These are phyloP conservation scores for Thunnus maccoyii DNA, from an alignment of 2,113 vertebrate genomes.

Conservation along the genomic window DNA sequence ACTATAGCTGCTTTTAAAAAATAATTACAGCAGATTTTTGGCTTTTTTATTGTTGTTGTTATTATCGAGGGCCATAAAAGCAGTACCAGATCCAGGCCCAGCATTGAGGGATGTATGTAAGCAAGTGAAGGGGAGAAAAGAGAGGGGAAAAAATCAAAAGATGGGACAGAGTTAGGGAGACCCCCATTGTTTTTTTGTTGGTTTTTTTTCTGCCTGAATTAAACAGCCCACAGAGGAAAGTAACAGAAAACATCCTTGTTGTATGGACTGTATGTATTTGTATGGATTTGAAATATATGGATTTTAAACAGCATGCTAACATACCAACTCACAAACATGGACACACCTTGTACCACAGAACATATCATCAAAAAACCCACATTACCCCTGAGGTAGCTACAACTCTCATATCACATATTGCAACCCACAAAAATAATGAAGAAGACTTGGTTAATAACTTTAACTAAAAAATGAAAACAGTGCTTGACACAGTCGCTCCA, in stretches of 20 bases:
- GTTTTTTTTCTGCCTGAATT: slow-evolving; percentile 17
- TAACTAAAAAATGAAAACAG: too few species aligned
- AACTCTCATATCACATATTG: too few species aligned
- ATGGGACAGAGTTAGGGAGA: slow-evolving; percentile 1
- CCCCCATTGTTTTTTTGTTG: slow-evolving; percentile 6
- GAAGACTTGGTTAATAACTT: too few species aligned
- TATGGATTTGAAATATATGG: too few species aligned
- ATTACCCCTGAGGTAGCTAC: too few species aligned
- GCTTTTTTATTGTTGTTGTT: slow-evolving; percentile 67
- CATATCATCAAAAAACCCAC: too few species aligned
- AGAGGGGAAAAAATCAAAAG: slow-evolving; percentile 16
- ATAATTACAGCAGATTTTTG: slow-evolving; percentile 66
- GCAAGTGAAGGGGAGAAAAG: slow-evolving; percentile 19
- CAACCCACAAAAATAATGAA: too few species aligned
- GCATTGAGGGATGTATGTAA: slow-evolving; percentile 23
- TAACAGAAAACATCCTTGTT: neutral
- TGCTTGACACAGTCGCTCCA: too few species aligned
- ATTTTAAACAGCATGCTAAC: too few species aligned
- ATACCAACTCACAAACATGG: too few species aligned
- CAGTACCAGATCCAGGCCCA: slow-evolving; percentile 15
- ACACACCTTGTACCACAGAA: too few species aligned
- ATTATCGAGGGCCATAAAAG: slow-evolving; percentile 59
- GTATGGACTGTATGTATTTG: too few species aligned
- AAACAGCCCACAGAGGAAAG: neutral
- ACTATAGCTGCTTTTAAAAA: slow-evolving; percentile 65